Percentiles rank a stretch among this genome's conserved stretches.
These are phyloP conservation scores for Lophotis ruficrista DNA, from an alignment of 2,113 vertebrate genomes.

Conservation along the genomic window DNA sequence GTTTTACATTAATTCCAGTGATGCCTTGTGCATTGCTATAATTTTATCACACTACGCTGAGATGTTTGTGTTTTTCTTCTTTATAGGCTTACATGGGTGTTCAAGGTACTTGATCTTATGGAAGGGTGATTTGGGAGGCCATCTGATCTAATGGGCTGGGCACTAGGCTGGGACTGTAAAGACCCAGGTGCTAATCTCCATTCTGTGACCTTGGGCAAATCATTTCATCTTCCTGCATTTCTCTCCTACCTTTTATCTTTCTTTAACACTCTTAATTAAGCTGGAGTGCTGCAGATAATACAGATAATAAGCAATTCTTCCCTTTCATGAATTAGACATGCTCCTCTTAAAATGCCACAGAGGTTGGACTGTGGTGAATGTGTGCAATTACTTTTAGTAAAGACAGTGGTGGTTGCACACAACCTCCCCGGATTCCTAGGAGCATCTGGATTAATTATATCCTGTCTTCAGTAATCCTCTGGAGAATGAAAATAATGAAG, in stretches of 20 bases:
- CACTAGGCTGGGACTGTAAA: neutral
- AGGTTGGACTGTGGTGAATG: conserved; percentile 47
- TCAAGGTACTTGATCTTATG: neutral
- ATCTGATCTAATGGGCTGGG: neutral
- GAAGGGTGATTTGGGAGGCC: neutral
- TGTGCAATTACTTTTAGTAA: conserved; percentile 46
- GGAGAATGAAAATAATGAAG: conserved; percentile 62
- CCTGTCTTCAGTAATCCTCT: conserved; percentile 39
- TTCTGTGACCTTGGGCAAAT: conserved; percentile 55
- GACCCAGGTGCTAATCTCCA: conserved; percentile 26
- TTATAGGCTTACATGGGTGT: neutral
- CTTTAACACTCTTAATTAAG: conserved; percentile 60
- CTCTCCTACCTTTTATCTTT: conserved; percentile 56
- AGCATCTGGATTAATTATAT: conserved; percentile 61
- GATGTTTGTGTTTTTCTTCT: neutral
- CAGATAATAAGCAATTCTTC: conserved; percentile 53
- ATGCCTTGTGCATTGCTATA: neutral
- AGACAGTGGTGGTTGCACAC: conserved; percentile 16
- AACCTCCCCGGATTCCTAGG: neutral
- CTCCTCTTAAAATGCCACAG: conserved; percentile 49
- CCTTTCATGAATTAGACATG: conserved; percentile 55
- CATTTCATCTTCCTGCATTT: conserved; percentile 40
- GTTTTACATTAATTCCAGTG: neutral
- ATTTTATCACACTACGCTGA: neutral
- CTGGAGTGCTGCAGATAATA: conserved; percentile 46